These are phyloP conservation scores for Myotis lucifugus DNA, from an alignment of 2,113 vertebrate species.

Conservation along the genomic window DNA sequence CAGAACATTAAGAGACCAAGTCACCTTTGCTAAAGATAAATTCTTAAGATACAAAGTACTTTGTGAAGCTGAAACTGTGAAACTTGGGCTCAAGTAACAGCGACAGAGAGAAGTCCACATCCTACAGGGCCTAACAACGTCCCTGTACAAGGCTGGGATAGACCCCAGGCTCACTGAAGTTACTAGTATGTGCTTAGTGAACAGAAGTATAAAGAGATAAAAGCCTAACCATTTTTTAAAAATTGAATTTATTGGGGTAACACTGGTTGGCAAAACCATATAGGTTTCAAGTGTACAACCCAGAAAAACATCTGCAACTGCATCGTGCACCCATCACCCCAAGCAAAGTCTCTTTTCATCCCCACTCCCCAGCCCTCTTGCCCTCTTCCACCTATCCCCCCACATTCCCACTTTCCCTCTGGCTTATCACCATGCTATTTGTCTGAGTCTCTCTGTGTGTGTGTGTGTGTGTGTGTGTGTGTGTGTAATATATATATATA, in stretches of 20 bases:
- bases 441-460: neutral
- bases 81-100: neutral
- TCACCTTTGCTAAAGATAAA: constrained; percentile 1
- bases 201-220: neutral
- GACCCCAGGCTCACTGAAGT: neutral
- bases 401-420: neutral
- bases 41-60: neutral
- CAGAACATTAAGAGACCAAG: neutral
- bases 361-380: neutral
- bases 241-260: neutral
- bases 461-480: too few relatives aligned
- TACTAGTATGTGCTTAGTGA: neutral
- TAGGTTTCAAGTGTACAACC: neutral
- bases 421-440: neutral
- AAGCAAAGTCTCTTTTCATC: neutral
- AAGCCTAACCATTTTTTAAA: neutral
- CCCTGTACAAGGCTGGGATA: neutral
- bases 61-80: neutral
- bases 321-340: neutral
- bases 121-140: neutral
- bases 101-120: neutral
- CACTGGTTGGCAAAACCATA: neutral
- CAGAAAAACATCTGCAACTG: neutral
- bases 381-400: neutral
- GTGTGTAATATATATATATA: neutral